Evolutionary conservation across 92 coral and sea anemone species (phyloP).

Genomic region (Chrysogorgia sp.): DNA sequence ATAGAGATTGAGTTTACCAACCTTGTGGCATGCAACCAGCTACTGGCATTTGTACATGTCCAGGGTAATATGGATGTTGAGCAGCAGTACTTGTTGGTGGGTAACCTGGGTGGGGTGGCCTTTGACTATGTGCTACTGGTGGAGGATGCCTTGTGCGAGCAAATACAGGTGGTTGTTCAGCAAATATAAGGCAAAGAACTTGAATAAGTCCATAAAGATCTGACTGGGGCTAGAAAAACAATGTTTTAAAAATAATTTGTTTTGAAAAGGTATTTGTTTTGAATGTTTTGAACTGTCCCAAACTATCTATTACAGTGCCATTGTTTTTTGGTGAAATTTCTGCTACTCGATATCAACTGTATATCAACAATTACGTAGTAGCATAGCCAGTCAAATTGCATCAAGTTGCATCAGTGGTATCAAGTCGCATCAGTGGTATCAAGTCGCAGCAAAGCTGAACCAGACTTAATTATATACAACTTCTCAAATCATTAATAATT

Average conservation of each 20-base stretch:
- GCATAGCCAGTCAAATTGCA: too few species aligned
- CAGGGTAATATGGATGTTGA: constrained; percentile 69
- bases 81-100: constrained; percentile 58
- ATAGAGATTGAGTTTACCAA: too few species aligned
- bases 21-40: constrained; percentile 55
- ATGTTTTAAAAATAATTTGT: not conserved
- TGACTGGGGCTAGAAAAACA: constrained; percentile 82
- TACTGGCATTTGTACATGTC: constrained; percentile 69
- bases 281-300: too few species aligned
- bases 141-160: constrained; percentile 48
- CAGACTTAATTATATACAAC: too few species aligned
- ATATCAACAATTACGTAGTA: too few species aligned
- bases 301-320: too few species aligned
- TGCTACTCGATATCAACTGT: too few species aligned
- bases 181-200: constrained; percentile 78
- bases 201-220: constrained; percentile 86
- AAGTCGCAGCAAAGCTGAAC: too few species aligned
- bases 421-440: too few species aligned
- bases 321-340: too few species aligned
- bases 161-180: constrained; percentile 91
- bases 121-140: constrained; percentile 46
- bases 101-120: constrained; percentile 55
- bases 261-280: not conserved
- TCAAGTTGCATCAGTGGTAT: too few species aligned
- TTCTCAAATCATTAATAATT: too few species aligned